A percentile compares a stretch with the other conserved stretches of the same genome.
Evolutionary conservation across 1,140 invertebrate genomes (phyloP).

Genomic region (Lepidotrigona ventralis): DNA sequence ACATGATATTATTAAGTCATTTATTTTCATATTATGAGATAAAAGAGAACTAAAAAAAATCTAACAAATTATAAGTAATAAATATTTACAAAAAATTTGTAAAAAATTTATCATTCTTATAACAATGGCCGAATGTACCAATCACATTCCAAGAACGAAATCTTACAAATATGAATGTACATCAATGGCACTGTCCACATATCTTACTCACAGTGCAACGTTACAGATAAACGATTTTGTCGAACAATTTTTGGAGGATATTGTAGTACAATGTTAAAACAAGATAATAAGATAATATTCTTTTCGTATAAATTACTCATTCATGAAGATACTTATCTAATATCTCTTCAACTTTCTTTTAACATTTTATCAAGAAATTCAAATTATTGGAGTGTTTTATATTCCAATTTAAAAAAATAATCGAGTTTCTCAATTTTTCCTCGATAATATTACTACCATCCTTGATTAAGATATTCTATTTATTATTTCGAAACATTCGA

Average conservation of each 20-base stretch:
- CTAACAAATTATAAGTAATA: background rate
- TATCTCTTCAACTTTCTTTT: background rate
- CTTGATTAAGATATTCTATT: no score
- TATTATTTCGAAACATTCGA: no score
- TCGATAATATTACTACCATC: no score
- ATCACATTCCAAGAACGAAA: constrained; percentile 5
- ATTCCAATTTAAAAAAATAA: no score
- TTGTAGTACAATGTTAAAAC: no score
- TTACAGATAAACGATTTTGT: background rate
- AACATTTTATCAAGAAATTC: background rate
- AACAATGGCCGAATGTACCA: background rate
- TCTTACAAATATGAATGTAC: constrained; percentile 24
- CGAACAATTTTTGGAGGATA: background rate
- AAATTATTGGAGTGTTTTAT: background rate
- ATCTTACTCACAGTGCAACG: background rate
- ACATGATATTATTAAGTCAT: background rate
- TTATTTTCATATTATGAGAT: background rate
- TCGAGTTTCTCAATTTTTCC: no score
- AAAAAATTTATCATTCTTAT: constrained; percentile 14
- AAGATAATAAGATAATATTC: background rate
- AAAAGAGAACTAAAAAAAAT: background rate
- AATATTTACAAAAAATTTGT: background rate
- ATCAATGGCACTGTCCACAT: background rate
- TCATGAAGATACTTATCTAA: background rate
- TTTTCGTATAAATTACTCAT: background rate